These are phyloP conservation scores for Orchesellides sinensis DNA, from an alignment of 2,888 invertebrate genomes.

Conservation along the genomic window DNA sequence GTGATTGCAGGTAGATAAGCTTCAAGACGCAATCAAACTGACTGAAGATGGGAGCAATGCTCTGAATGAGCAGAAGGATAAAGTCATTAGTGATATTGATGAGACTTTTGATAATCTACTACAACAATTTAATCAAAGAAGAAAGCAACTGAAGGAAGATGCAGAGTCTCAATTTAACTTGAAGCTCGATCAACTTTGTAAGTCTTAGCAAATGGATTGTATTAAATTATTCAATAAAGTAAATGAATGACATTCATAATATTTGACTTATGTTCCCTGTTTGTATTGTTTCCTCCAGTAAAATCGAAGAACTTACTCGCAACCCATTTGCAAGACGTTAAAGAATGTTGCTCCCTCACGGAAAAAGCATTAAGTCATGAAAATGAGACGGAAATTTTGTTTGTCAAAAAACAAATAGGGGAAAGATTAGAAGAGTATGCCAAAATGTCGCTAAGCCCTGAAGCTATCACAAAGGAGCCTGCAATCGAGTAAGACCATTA, in stretches of 20 bases:
- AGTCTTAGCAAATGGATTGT: no score
- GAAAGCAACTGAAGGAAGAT: slow-evolving; percentile 69
- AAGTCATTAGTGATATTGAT: slow-evolving; percentile 71
- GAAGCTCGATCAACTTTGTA: slow-evolving; percentile 73
- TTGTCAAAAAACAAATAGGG: slow-evolving; percentile 78
- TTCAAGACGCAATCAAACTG: slow-evolving; percentile 73
- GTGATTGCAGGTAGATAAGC: slow-evolving; percentile 72
- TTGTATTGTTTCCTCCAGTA: slow-evolving; percentile 75
- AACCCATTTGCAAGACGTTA: slow-evolving; percentile 77
- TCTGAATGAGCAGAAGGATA: slow-evolving; percentile 70
- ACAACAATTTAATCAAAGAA: slow-evolving; percentile 70
- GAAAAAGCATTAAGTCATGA: slow-evolving; percentile 78
- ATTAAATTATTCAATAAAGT: neutral
- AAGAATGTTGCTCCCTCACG: slow-evolving; percentile 78
- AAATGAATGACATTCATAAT: neutral
- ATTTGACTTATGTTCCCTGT: neutral
- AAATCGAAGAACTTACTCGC: slow-evolving; percentile 75
- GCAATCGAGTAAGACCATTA: slow-evolving; percentile 71
- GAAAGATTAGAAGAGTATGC: slow-evolving; percentile 77
- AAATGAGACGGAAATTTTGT: slow-evolving; percentile 78
- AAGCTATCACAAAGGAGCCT: slow-evolving; percentile 65
- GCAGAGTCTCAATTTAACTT: slow-evolving; percentile 68
- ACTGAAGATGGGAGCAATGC: slow-evolving; percentile 72
- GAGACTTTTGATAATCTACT: slow-evolving; percentile 70
- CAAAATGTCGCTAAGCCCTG: slow-evolving; percentile 72